Conservation (phyloP, 2,888 invertebrate species). For the Odontothrips loti region DNA sequence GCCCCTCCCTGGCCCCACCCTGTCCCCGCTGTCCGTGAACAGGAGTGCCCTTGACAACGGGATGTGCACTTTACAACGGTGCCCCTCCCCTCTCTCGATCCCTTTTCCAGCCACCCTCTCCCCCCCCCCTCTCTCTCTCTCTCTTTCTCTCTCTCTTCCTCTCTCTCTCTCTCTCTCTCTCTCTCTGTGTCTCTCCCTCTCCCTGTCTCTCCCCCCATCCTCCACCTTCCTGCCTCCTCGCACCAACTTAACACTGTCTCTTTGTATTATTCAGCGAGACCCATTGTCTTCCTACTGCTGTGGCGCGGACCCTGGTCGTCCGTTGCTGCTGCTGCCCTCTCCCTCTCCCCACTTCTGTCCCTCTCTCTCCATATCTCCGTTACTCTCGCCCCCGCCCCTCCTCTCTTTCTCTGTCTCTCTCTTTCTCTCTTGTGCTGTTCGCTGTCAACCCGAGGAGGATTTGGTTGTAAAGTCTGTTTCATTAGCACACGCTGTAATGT, state of each 20-base stretch:
- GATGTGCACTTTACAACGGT: slow-evolving; percentile 1
- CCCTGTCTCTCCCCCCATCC: not conserved
- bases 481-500: not conserved
- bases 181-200: not conserved
- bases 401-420: not conserved
- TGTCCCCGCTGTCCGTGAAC: not conserved
- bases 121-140: not conserved
- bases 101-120: not conserved
- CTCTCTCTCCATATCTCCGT: not conserved
- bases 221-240: not conserved
- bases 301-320: not conserved
- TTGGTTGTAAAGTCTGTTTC: slow-evolving; percentile 13
- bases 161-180: not conserved
- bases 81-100: not conserved
- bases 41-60: slow-evolving; percentile 23
- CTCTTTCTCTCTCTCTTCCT: not conserved
- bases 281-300: slow-evolving; percentile 14
- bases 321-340: not conserved
- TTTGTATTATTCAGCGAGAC: slow-evolving; percentile 25
- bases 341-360: not conserved
- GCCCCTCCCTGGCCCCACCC: not conserved
- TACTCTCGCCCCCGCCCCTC: not conserved
- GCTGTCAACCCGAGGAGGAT: not conserved
- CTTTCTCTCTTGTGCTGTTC: not conserved
- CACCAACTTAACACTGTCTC: slow-evolving; percentile 17